phyloP scores from a whole-genome alignment of 2,113 vertebrate species.

The Nycticryphes semicollaris region DNA sequence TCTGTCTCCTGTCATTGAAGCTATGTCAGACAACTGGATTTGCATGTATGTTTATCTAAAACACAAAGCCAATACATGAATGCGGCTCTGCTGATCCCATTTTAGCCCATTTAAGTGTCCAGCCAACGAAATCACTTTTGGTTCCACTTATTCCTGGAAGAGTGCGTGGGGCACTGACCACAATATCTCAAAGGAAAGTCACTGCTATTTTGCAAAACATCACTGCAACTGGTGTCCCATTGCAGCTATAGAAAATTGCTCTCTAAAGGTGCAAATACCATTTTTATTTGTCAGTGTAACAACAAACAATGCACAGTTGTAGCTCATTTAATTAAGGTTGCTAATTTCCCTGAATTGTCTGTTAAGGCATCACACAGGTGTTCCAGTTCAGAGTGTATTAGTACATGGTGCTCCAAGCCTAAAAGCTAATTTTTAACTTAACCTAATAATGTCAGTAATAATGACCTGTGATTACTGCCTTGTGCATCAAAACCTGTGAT shows the following conservation, averaged over 20 bases:
- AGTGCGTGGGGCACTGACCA: rapidly evolving
- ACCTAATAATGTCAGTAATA: conserved; percentile 74
- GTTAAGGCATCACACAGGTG: conserved; percentile 65
- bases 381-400: conserved; percentile 71
- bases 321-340: conserved; percentile 66
- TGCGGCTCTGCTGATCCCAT: neutral
- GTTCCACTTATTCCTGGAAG: neutral
- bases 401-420: conserved; percentile 63
- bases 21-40: neutral
- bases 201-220: neutral
- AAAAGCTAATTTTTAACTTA: conserved; percentile 76
- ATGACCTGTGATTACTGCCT: conserved; percentile 69
- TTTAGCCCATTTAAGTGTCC: neutral
- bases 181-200: neutral
- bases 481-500: conserved; percentile 75
- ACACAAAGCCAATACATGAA: neutral
- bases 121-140: neutral
- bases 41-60: neutral
- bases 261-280: neutral
- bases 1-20: neutral
- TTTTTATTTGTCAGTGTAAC: conserved; percentile 32
- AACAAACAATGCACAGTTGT: conserved; percentile 39
- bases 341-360: conserved; percentile 66
- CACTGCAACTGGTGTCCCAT: neutral
- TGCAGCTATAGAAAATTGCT: neutral